Percentiles rank a stretch among this genome's conserved stretches.
Conservation (phyloP, 2,888 invertebrate species). For the Perdita meconis region DNA sequence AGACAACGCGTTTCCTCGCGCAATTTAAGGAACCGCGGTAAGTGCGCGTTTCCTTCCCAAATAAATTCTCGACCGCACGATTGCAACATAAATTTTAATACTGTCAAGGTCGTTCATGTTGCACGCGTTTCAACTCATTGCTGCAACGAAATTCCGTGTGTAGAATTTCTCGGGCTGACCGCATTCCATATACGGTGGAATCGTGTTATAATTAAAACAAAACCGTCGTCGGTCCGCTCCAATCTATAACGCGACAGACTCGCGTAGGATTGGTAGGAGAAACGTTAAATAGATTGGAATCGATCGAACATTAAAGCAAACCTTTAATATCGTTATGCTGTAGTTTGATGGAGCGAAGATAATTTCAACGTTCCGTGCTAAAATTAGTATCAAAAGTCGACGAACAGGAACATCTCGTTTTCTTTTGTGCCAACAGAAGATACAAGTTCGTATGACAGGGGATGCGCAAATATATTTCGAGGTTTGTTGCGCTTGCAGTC, state of each 20-base stretch:
- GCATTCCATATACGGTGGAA: constrained; percentile 64
- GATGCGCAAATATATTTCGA: constrained; percentile 13
- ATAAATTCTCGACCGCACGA: neutral
- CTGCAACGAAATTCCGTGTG: neutral
- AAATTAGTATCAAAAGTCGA: neutral
- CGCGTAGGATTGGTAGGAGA: constrained; percentile 44
- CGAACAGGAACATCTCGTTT: neutral
- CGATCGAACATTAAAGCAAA: neutral
- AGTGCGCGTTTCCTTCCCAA: neutral
- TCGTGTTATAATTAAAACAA: constrained; percentile 67
- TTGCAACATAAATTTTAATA: neutral
- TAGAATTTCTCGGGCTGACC: constrained; percentile 53
- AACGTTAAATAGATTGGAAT: neutral
- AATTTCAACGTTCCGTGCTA: neutral
- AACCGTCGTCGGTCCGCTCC: constrained; percentile 55
- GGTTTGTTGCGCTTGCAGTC: neutral
- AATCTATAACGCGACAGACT: constrained; percentile 66
- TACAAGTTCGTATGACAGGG: constrained; percentile 15
- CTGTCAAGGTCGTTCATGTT: neutral
- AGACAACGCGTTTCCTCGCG: neutral
- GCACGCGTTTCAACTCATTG: constrained; percentile 15
- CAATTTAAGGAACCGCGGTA: neutral
- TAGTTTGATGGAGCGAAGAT: neutral
- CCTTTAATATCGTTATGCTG: neutral
- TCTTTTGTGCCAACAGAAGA: constrained; percentile 19